These are phyloP conservation scores for Agapostemon virescens DNA, from an alignment of 2,888 invertebrate genomes.

Conservation along the genomic window DNA sequence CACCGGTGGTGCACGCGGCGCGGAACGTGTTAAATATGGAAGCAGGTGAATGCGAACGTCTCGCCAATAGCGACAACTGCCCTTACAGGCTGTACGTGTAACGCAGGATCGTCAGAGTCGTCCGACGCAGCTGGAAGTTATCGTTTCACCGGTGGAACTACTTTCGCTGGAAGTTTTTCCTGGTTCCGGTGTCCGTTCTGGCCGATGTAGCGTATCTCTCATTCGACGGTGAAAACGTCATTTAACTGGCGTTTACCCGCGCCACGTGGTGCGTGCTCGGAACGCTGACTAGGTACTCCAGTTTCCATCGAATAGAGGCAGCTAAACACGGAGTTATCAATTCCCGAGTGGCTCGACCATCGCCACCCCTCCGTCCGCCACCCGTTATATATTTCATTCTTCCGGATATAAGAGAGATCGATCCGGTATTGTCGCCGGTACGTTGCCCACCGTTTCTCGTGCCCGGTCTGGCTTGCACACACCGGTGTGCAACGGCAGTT, in stretches of 20 bases:
- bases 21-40: too few relatives aligned
- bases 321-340: constrained; percentile 34
- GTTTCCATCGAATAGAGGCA: constrained; percentile 8
- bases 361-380: not conserved
- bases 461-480: constrained; percentile 4
- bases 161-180: not conserved
- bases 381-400: constrained; percentile 50
- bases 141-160: not conserved
- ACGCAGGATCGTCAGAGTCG: not conserved
- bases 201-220: not conserved
- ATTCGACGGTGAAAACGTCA: constrained; percentile 15
- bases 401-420: constrained; percentile 61
- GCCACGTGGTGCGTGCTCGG: constrained; percentile 28
- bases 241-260: not conserved
- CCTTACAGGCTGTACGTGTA: too few relatives aligned
- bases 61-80: too few relatives aligned
- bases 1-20: too few relatives aligned
- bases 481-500: constrained; percentile 17
- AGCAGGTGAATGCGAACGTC: too few relatives aligned
- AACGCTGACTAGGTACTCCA: constrained; percentile 15
- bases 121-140: not conserved
- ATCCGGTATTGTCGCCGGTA: constrained; percentile 37
- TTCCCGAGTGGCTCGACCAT: constrained; percentile 25
- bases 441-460: constrained; percentile 8
- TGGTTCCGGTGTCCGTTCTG: not conserved